Base-by-base conservation (phyloP, 1,140 invertebrate genomes). In the Ceratina australensis region DNA sequence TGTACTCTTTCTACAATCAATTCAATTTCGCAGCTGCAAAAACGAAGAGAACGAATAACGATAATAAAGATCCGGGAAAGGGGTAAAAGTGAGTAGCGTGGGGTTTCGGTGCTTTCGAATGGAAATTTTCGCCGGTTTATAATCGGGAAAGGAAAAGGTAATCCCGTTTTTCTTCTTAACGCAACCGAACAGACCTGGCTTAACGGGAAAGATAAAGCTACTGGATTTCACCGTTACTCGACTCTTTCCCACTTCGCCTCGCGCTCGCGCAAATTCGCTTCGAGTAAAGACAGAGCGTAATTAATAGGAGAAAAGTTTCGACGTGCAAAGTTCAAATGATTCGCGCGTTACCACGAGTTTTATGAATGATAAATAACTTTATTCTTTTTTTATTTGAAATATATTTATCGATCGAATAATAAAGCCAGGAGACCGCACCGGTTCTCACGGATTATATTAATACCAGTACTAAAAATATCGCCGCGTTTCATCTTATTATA, bases 141-240 rank as follows among this genome's bases (percentile, higher is more conserved):
- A 78, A 78, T 72, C 68, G 68, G n/a, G 50, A 72, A 49, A 57
- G 75, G 50, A 57, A 72, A 72, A 78, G 75, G 68, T 57, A 65
- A 83, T 74, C 69, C 79, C 72, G 72, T 72, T 81, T 67, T 81
- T 80, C 54, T 61, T 78, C 63, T 68, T 67, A 61, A 65, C 52
- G n/a, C 73, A 50, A 56, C 72, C 20, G 33, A 59, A 78, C 80
- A 57, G 56, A 20, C 56, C 57, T 18, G 67, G 57, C 76, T 83
- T 72, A 86, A 78, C 81, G 81, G 84, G 71, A 81, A 79, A 67
- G 84, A 83, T 83, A 83, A 86, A 74, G 74, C 65, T 61, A 63
- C 4, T 13, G 68, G 22, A 56, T 76, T 79, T 86, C 69, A 76
- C 56, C 83, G 80, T 79, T 86, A 80, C 22, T 60, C 72, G 57